These are phyloP conservation scores for Phortica okadai DNA, from an alignment of 2,888 invertebrate species.

Conservation along the genomic window DNA sequence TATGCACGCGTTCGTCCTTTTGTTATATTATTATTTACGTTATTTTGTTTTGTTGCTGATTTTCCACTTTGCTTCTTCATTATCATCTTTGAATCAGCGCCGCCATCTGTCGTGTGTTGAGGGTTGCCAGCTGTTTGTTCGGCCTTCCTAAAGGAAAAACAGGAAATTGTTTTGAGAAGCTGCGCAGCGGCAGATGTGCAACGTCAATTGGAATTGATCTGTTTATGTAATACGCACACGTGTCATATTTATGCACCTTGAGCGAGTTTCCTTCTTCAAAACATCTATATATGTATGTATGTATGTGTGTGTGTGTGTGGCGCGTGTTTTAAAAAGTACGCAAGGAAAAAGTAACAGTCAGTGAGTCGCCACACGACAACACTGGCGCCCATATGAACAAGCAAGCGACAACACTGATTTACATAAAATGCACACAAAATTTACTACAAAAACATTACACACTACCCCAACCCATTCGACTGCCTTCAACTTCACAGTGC, in stretches of 20 bases:
- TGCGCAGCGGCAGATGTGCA: constrained; percentile 58
- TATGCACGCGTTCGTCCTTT: constrained; percentile 4
- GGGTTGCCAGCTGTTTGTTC: constrained; percentile 61
- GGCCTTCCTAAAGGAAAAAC: constrained; percentile 54
- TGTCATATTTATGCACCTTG: constrained; percentile 49
- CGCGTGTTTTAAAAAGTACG: constrained; percentile 42
- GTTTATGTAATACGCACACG: constrained; percentile 54
- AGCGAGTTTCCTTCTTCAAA: constrained; percentile 20
- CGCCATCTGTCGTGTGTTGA: constrained; percentile 44
- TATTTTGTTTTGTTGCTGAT: constrained; percentile 29
- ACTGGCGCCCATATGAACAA: background rate
- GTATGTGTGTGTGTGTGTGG: constrained; percentile 39
- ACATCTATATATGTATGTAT: constrained; percentile 36
- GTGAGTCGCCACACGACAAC: constrained; percentile 8
- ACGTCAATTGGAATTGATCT: constrained; percentile 45
- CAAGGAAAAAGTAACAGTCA: constrained; percentile 45
- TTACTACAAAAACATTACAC: constrained; percentile 38
- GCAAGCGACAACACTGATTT: constrained; percentile 1
- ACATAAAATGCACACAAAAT: constrained; percentile 38
- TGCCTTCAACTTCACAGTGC: constrained; percentile 41
- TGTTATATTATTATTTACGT: background rate
- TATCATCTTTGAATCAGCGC: background rate
- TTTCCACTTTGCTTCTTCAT: background rate
- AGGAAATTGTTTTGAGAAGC: constrained; percentile 59
- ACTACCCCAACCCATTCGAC: constrained; percentile 33